Evolutionary conservation across 2,888 invertebrate species (phyloP).

Genomic region (Amphimallon solstitiale): DNA sequence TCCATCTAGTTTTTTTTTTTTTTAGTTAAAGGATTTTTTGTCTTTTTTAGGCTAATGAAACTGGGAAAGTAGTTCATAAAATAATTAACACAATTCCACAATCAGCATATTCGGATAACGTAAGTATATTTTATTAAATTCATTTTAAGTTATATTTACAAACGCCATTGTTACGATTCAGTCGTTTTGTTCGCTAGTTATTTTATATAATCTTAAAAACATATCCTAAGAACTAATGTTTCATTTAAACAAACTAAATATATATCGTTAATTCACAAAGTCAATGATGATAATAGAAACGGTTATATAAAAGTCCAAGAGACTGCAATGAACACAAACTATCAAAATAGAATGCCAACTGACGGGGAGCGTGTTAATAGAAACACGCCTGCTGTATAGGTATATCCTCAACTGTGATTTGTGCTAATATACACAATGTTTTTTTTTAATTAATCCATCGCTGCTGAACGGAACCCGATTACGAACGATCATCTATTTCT

Average conservation of each 20-base stretch:
- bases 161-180: constrained; percentile 38
- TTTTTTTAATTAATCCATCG: constrained; percentile 7
- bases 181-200: constrained; percentile 4
- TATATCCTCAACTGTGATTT: constrained; percentile 4
- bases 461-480: background rate
- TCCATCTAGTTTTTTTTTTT: background rate
- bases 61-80: constrained; percentile 42
- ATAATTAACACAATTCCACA: constrained; percentile 42
- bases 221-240: constrained; percentile 18
- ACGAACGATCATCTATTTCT: constrained; percentile 24
- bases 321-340: no score
- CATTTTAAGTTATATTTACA: constrained; percentile 41
- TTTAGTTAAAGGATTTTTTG: constrained; percentile 9
- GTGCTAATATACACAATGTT: background rate
- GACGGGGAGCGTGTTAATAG: background rate
- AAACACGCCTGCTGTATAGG: background rate
- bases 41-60: constrained; percentile 42
- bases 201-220: constrained; percentile 5
- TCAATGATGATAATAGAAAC: background rate
- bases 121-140: constrained; percentile 42
- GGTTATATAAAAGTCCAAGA: background rate
- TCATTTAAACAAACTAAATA: background rate
- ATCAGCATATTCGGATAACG: constrained; percentile 35
- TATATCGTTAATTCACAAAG: background rate
- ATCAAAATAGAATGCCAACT: no score